Evolutionary conservation across 2,888 invertebrate species (phyloP), one percentile per base, ranked within the genome.

Genomic region (Watsonalla binaria): DNA sequence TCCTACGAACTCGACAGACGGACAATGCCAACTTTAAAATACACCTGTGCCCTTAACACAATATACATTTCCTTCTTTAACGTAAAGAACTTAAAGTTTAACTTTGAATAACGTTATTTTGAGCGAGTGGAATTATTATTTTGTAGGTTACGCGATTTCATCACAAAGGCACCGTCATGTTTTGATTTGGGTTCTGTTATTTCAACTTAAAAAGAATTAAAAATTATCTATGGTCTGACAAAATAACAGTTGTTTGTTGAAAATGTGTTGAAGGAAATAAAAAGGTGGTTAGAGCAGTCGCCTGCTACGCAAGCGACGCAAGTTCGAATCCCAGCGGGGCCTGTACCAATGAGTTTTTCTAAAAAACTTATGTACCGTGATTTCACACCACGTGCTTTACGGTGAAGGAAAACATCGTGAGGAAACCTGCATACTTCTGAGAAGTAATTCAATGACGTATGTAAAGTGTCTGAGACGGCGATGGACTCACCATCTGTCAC

Each of bases 101-200:
- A 42, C 55, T 53, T 72, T 6, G 50, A 54, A 47, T 58, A 47
- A 51, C 33, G n/a, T 33, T 35, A 45, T 46, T 52, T 53, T 51
- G 35, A 6, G 35, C 9, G 50, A 11, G 14, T 2, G 48, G 35
- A 57, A 52, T 49, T 6, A 50, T 55, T 65, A 55, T 14, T 54
- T 73, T 63, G 73, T 63, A 52, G 54, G 58, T 60, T 57, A 58
- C 56, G 61, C 51, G 65, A 63, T 73, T 73, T 74, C 67, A 69
- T 76, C 68, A 68, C 61, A 69, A 75, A 78, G 68, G 67, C 61
- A 67, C 69, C 73, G 73, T 73, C 74, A 72, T 76, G 74, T 79
- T 82, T 82, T 82, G 82, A 83, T 82, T 82, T 73, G 74, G 78
- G 77, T 80, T 69, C 71, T 76, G 74, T 81, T 80, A 77, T 76